Base-by-base conservation (phyloP, 1,140 invertebrate species). In the Ceratosolen solmsi region DNA sequence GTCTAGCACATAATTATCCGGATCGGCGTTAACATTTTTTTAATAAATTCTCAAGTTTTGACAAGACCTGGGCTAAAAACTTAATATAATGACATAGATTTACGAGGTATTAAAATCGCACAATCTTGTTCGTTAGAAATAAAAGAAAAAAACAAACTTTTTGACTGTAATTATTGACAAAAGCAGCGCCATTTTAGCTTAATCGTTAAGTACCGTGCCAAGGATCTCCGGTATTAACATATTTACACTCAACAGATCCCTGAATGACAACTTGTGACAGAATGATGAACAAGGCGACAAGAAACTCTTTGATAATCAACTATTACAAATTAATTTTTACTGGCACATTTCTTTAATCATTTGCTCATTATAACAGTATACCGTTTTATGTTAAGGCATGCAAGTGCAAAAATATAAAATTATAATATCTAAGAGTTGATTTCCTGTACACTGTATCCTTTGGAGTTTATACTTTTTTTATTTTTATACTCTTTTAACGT, bases 281-380 rank as follows among this genome's bases (percentile, higher is more conserved):
- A 63, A 76, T 22, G n/a, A 33, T 49, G 51, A 80, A 80, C 41
- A 22, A 73, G 70, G 54, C 54, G 51, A 58, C 17, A 46, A 49
- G 80, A 84, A 82, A 33, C 74, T 76, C 78, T 79, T 75, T 75
- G 77, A 80, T 71, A 41, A 20, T 30, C 54, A 74, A 25, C 51
- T 54, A 81, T 84, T 72, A 60, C 38, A 17, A 79, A 79, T 79
- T 54, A 22, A 60, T 60, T 63, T 79, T 79, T 70, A 38, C 46
- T 20, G 36, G 38, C 13, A 3, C 41, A 2, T 36, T n/a, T 38
- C 25, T 75, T 63, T 41, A 56, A 8, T 25, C 20, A 25, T 56
- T 38, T 25, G 20, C 36, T 38, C 2, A n/a, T 70, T 33, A 0
- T 13, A 60, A 5, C 11, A 33, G 9, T 33, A 20, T 33, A 33